Percentiles rank a stretch among this genome's conserved stretches.
phyloP scores from a whole-genome alignment of 2,113 vertebrate species.

The Mobula birostris region DNA sequence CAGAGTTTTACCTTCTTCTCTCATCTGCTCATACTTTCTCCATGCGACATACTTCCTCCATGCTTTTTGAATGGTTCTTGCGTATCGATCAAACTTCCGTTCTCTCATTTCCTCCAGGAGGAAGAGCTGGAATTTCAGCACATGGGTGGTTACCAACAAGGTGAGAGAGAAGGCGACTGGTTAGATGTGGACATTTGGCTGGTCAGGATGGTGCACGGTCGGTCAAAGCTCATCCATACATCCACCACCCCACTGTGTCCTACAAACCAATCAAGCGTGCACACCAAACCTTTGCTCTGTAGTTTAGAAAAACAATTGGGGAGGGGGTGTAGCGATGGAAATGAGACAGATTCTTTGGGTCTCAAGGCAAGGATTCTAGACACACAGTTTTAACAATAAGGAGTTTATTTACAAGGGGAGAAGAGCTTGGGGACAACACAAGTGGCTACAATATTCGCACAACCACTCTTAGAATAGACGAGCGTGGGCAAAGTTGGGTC shows the following conservation, averaged over 20 bases:
- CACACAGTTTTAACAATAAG: too few species aligned
- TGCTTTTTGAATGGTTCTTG: slow-evolving; percentile 89
- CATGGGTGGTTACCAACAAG: background rate
- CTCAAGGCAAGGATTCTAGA: too few species aligned
- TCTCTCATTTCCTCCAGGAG: slow-evolving; percentile 92
- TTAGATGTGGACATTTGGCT: too few species aligned
- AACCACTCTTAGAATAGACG: too few species aligned
- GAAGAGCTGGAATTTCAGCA: slow-evolving; percentile 69
- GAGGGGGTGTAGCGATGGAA: too few species aligned
- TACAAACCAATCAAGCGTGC: background rate
- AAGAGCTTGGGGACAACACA: too few species aligned
- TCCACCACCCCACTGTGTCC: too few species aligned
- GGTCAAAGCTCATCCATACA: background rate
- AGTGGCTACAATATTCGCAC: too few species aligned
- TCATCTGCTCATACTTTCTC: slow-evolving; percentile 88
- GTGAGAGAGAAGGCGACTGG: background rate
- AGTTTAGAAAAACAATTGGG: too few species aligned
- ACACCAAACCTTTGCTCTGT: background rate
- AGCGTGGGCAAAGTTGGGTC: too few species aligned
- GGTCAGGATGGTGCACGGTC: background rate
- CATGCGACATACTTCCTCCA: slow-evolving; percentile 76
- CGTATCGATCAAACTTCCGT: slow-evolving; percentile 85
- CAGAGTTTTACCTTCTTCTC: slow-evolving; percentile 74
- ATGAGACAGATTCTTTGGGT: too few species aligned
- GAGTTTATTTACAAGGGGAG: too few species aligned